Evolutionary conservation across 1,140 invertebrate genomes (phyloP).

Genomic region (Yoshiicerus persimilis): DNA sequence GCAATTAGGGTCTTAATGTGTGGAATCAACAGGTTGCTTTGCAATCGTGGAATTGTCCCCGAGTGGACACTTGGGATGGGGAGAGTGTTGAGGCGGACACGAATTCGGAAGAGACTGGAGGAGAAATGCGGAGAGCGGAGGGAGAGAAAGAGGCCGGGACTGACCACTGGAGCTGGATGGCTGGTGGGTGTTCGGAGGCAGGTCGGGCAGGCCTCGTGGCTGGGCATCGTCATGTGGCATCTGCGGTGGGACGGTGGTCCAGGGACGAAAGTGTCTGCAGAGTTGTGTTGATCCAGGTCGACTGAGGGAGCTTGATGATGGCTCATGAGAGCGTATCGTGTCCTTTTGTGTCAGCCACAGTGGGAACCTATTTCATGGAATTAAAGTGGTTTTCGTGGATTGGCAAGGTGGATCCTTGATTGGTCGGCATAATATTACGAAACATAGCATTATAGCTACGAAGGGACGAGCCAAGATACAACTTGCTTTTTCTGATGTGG

Average conservation of each 20-base stretch:
- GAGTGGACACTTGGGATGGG: too few species aligned
- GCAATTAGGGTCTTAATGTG: too few species aligned
- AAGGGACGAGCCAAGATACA: slow-evolving; percentile 27
- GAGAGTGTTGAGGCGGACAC: too few species aligned
- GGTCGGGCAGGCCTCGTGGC: neutral
- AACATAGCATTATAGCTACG: slow-evolving; percentile 36
- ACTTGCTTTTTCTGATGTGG: neutral
- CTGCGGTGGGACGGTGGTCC: too few species aligned
- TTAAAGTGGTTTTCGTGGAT: slow-evolving; percentile 35
- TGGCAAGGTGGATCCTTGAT: slow-evolving; percentile 31
- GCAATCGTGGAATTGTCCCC: too few species aligned
- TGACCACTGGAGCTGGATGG: neutral
- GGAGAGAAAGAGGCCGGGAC: neutral
- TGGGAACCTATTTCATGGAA: slow-evolving; percentile 25
- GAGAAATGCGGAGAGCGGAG: neutral
- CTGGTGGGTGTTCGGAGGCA: neutral
- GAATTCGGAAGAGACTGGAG: neutral
- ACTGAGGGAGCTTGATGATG: neutral
- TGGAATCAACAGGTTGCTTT: too few species aligned
- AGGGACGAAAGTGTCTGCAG: too few species aligned
- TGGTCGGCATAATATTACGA: slow-evolving; percentile 25
- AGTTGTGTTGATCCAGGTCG: too few species aligned
- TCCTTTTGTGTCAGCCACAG: slow-evolving; percentile 3
- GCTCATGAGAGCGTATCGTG: slow-evolving; percentile 1
- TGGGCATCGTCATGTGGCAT: neutral